Base-by-base conservation (phyloP, 92 coral and sea anemone species). In the Phenganax subtilis region DNA sequence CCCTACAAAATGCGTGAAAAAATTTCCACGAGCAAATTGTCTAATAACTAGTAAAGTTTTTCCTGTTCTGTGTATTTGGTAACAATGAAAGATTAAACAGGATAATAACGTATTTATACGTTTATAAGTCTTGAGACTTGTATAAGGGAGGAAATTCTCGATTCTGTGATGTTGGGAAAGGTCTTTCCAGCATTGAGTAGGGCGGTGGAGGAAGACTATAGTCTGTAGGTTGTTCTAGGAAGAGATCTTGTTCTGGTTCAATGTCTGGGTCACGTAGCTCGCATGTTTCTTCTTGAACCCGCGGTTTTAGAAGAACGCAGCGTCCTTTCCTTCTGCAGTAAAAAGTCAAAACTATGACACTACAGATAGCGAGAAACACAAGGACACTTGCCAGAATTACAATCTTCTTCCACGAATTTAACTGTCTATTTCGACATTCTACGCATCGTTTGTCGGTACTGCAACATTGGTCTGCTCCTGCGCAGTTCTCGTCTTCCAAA, bases 261-360 rank as follows among this genome's bases (percentile, higher is more conserved):
- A 51, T 25, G 31, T 68, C 73, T 30, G 53, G 47, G 47, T 37
- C 12, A 53, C 54, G 54, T 37, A 68, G 0, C 54, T 68, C 73
- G 8, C 31, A 68, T 37, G 70, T 15, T 17, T 64, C 70, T 17
- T 64, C 70, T 17, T 62, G 70, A 9, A 4, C 9, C 70, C 73
- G 31, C 7, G 73, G 73, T 68, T 68, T 68, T 30, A 68, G 47
- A 30, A 68, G 54, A 8, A 68, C 73, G 11, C 73, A 68, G 7
- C 73, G 73, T 30, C 73, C 73, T 68, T 28, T 68, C n/a, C 73
- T 53, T 37, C 53, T 68, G 16, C 73, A 68, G 73, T 37, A 68
- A 53, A 14, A 30, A n/a, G 54, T 37, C 51, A 68, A 0, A 0
- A 37, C 52, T 10, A 68, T 8, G 47, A 10, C 53, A 12, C 53